Evolutionary conservation across 1,140 invertebrate genomes (phyloP).

Genomic region (Leptopilina boulardi): DNA sequence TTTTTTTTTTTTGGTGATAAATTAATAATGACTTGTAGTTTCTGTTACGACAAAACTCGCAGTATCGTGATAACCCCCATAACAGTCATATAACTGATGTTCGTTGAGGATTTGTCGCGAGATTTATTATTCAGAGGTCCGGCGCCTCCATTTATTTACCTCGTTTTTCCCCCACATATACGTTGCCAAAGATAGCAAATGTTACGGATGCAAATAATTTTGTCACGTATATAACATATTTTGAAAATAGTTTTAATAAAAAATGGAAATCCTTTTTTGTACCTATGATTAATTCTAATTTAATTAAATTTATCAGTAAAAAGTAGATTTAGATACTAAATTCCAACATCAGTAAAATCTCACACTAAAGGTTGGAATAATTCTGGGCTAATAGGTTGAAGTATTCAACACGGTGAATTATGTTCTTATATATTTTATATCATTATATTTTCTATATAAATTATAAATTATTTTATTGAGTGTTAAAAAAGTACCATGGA

Average conservation of each 20-base stretch:
- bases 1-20: not conserved
- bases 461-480: too few relatives aligned
- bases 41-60: not conserved
- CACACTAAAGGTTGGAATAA: too few relatives aligned
- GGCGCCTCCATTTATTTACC: constrained; percentile 11
- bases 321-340: too few relatives aligned
- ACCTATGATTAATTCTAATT: too few relatives aligned
- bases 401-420: too few relatives aligned
- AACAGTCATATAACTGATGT: constrained; percentile 26
- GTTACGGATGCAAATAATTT: not conserved
- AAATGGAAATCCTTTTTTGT: too few relatives aligned
- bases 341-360: too few relatives aligned
- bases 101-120: not conserved
- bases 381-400: too few relatives aligned
- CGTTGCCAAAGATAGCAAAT: not conserved
- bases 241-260: not conserved
- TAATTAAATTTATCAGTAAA: too few relatives aligned
- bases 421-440: too few relatives aligned
- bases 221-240: not conserved
- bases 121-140: constrained; percentile 23
- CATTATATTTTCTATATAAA: too few relatives aligned
- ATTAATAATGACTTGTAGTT: not conserved
- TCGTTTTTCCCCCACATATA: not conserved
- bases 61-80: constrained; percentile 17
- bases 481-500: too few relatives aligned